Conservation (phyloP, 1,140 invertebrate species). For the Drosophila parvula region DNA sequence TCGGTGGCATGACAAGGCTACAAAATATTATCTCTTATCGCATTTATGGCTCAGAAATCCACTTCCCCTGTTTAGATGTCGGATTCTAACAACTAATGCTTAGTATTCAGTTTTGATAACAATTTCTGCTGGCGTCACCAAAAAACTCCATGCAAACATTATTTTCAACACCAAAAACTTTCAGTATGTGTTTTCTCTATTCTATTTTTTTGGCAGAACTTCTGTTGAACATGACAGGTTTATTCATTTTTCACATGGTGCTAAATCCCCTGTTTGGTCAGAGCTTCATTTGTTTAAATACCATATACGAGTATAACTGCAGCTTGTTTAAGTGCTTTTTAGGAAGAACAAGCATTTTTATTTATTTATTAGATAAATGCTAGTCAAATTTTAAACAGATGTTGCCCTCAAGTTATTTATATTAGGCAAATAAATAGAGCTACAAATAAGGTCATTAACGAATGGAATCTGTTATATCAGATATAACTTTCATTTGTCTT, state of each 20-base stretch:
- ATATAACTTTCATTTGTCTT: background rate
- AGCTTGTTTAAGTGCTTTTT: background rate
- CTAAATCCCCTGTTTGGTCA: conserved; percentile 17
- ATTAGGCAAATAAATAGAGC: background rate
- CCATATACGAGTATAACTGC: background rate
- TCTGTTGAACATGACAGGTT: conserved; percentile 10
- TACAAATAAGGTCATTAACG: background rate
- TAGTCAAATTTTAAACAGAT: conserved; percentile 8
- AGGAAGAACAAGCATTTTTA: background rate
- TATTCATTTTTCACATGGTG: conserved; percentile 7
- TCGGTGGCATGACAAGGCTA: background rate
- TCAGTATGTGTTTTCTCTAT: background rate
- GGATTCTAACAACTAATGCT: conserved; percentile 2
- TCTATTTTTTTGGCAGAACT: conserved; percentile 6
- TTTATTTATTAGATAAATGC: background rate
- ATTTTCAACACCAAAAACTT: conserved; percentile 22
- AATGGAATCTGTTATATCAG: background rate
- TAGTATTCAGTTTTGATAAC: conserved; percentile 8
- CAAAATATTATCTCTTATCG: conserved; percentile 2
- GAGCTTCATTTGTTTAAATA: conserved; percentile 29
- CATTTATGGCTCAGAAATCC: conserved; percentile 1
- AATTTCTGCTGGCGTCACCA: background rate
- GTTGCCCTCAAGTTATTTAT: background rate
- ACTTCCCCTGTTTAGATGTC: background rate
- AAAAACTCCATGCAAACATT: conserved; percentile 11